Conservation (phyloP, 1,140 invertebrate genomes). For the Temnothorax nylanderi region DNA sequence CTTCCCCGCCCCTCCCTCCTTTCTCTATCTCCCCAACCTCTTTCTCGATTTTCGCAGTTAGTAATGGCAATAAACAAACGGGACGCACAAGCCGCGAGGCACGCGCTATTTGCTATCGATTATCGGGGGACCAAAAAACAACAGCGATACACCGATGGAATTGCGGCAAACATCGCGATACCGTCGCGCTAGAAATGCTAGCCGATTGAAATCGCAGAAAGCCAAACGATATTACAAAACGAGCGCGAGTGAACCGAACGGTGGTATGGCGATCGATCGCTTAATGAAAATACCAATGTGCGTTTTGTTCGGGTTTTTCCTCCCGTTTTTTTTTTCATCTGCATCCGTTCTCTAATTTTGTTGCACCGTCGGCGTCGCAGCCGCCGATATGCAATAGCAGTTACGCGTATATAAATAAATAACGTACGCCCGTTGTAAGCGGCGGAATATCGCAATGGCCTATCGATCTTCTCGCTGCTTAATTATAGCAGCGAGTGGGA, state of each 20-base stretch:
- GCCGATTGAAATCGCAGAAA: constrained; percentile 56
- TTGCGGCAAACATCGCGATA: constrained; percentile 49
- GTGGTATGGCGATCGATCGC: constrained; percentile 44
- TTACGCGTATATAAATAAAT: constrained; percentile 53
- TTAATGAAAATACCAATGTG: constrained; percentile 58
- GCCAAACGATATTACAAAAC: constrained; percentile 61
- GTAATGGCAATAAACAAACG: constrained; percentile 52
- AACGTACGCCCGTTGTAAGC: constrained; percentile 27
- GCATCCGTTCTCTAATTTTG: constrained; percentile 42
- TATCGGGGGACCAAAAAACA: constrained; percentile 34
- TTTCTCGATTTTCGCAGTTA: constrained; percentile 11
- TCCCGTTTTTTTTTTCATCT: neutral
- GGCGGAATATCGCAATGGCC: constrained; percentile 21
- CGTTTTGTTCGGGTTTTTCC: constrained; percentile 25
- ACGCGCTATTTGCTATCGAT: constrained; percentile 58
- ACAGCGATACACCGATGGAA: constrained; percentile 26
- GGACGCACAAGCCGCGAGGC: constrained; percentile 47
- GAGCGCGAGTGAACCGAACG: constrained; percentile 4
- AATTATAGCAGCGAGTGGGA: constrained; percentile 36
- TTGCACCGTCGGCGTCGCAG: neutral
- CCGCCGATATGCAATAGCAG: constrained; percentile 38
- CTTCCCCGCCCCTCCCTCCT: neutral
- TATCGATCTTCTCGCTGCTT: constrained; percentile 51
- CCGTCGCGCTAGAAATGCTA: constrained; percentile 11
- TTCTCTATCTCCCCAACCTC: neutral